A percentile compares a stretch with the other conserved stretches of the same genome.
phyloP scores from a whole-genome alignment of 2,797 vertebrate genomes.

The Aulostomus chinensis region DNA sequence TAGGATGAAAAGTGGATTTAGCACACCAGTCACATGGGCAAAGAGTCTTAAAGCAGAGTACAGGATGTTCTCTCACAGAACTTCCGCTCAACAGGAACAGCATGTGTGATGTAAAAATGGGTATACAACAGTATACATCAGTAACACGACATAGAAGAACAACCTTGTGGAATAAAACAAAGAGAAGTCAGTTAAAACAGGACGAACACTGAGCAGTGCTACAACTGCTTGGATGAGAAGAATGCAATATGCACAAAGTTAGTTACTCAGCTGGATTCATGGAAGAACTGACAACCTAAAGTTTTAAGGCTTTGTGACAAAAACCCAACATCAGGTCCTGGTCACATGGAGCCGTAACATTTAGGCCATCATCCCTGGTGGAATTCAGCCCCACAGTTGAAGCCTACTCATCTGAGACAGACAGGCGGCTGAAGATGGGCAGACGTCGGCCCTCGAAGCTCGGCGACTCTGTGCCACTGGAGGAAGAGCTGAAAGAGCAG shows the following conservation, averaged over 20 bases:
- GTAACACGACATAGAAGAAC: slow-evolving; percentile 43
- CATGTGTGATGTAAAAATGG: slow-evolving; percentile 35
- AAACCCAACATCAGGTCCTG: no score
- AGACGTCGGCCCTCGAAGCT: slow-evolving; percentile 81
- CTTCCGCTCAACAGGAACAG: slow-evolving; percentile 32
- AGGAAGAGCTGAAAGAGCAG: slow-evolving; percentile 80
- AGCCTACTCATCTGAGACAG: slow-evolving; percentile 81
- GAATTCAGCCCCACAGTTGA: no score
- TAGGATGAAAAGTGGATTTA: not conserved
- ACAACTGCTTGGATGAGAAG: slow-evolving; percentile 65
- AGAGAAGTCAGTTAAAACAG: slow-evolving; percentile 63
- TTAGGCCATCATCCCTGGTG: no score
- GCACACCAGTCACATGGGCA: slow-evolving; percentile 10
- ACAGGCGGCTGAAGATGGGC: slow-evolving; percentile 90
- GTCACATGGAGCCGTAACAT: no score
- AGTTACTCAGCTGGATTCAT: slow-evolving; percentile 28
- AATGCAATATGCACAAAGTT: slow-evolving; percentile 83
- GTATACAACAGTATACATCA: slow-evolving; percentile 87
- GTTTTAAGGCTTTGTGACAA: no score
- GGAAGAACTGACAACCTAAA: slow-evolving; percentile 1
- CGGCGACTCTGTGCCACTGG: slow-evolving; percentile 79
- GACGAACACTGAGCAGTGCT: slow-evolving; percentile 72
- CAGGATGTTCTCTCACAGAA: slow-evolving; percentile 60
- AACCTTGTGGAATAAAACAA: not conserved
- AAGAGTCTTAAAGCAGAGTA: slow-evolving; percentile 24